phyloP scores from a whole-genome alignment of 2,113 vertebrate species.

The Solenodon paradoxus region DNA sequence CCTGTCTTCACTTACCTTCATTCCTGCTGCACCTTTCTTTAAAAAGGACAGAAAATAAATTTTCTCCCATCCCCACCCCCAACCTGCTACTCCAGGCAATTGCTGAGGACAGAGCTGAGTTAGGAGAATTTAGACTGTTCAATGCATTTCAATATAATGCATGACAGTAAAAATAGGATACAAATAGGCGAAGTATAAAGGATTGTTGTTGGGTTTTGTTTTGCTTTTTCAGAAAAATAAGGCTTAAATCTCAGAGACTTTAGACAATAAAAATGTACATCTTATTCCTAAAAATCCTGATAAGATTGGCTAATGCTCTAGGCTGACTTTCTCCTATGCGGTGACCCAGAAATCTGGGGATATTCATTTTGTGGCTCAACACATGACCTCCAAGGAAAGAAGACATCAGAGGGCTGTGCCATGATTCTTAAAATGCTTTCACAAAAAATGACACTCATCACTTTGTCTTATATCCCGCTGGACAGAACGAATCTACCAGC shows the following conservation, averaged over 20 bases:
- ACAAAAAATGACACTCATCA: not conserved
- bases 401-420: not conserved
- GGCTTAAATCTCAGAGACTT: not conserved
- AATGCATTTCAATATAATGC: constrained; percentile 9
- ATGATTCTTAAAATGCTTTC: not conserved
- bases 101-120: not conserved
- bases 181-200: not conserved
- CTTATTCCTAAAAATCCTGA: not conserved
- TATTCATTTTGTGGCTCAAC: not conserved
- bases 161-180: constrained; percentile 17
- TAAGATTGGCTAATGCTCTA: no score
- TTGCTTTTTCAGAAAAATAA: constrained; percentile 11
- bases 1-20: no score
- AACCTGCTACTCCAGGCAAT: not conserved
- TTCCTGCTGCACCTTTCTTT: no score
- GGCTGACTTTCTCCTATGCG: not conserved
- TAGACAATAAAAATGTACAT: not conserved
- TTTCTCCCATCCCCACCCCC: no score
- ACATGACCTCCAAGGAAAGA: not conserved
- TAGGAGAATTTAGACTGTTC: not conserved
- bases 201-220: no score
- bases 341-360: not conserved
- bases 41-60: no score
- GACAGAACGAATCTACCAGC: not conserved
- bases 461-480: not conserved